Evolutionary conservation across 2,888 invertebrate species (phyloP), one percentile per base, ranked within the genome.

Genomic region (Alviniconcha strummeri): DNA sequence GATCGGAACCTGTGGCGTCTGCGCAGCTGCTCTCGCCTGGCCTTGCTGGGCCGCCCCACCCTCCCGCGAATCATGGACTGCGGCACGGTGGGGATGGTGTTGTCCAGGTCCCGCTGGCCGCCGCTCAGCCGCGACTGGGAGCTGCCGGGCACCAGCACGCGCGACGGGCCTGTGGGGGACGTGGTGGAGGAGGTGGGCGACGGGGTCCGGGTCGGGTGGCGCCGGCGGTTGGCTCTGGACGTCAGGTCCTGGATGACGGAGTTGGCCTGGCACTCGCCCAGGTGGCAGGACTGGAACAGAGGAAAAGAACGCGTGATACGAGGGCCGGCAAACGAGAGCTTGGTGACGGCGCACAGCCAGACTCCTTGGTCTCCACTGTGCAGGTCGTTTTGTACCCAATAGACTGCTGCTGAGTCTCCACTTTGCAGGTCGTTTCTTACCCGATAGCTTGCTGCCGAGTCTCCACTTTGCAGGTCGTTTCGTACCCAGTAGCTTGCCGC

Each of bases 221-320:
- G 60, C 13, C 60, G 36, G 11, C 6, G 74, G 19, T 8, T 81
- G 7, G 19, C 36, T 57, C 5, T 52, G 15, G 60, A 69, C 56
- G 15, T 74, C 72, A 36, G 67, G 69, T 67, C 76, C 64, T 67
- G 36, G 72, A 74, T 77, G 76, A 72, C 81, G 17, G 84, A 74
- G 55, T 85, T 84, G n/a, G 81, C 72, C 17, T 83, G 80, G 56
- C 87, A 87, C 19, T 84, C 84, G 7, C 87, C 87, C 0, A 87
- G 84, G 71, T 86, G 85, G 57, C 87, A 87, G 13, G 83, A 83
- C 87, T 87, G 82, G 4, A 79, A 57, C 8, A 76, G 8, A 56
- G 36, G 19, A 77, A 56, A 77, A 19, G 36, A 71, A 72, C 36
- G 36, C 36, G 3, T 36, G 36, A 36, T 36, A 3, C 36, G 36